A percentile compares a stretch with the other conserved stretches of the same genome.
Conservation (phyloP, 2,888 invertebrate species). For the Heteropelma amictum region DNA sequence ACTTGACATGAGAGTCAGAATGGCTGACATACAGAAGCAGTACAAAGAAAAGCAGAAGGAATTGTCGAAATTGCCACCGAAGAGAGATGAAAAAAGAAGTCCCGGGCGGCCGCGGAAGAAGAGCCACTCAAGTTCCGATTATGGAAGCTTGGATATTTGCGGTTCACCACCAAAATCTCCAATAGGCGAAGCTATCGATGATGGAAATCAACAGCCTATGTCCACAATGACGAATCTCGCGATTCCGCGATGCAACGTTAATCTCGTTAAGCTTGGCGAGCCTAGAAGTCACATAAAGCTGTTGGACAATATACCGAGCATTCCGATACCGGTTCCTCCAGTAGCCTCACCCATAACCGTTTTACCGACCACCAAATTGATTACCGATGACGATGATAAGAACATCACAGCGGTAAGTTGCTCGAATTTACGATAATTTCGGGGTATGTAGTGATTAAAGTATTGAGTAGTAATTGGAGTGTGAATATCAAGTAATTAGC, state of each 20-base stretch:
- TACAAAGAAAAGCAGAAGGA: constrained; percentile 91
- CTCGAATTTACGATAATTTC: too few species aligned
- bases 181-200: constrained; percentile 37
- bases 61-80: constrained; percentile 85
- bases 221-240: constrained; percentile 54
- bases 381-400: constrained; percentile 68
- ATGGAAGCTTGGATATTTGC: constrained; percentile 53
- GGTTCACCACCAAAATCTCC: constrained; percentile 62
- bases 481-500: too few species aligned
- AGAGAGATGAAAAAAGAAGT: constrained; percentile 79
- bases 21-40: constrained; percentile 89
- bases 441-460: too few species aligned
- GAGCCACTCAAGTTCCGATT: constrained; percentile 65
- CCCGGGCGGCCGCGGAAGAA: constrained; percentile 79
- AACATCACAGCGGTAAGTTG: constrained; percentile 55
- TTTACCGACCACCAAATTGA: constrained; percentile 59
- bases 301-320: constrained; percentile 73
- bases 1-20: constrained; percentile 88
- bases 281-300: constrained; percentile 73
- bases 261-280: constrained; percentile 72
- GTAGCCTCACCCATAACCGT: constrained; percentile 66
- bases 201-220: constrained; percentile 53
- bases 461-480: too few species aligned
- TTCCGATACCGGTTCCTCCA: constrained; percentile 68
- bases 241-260: constrained; percentile 73